Evolutionary conservation across 1,140 invertebrate genomes (phyloP), one percentile per base, ranked within the genome.

Genomic region (Bicyclus anynana): DNA sequence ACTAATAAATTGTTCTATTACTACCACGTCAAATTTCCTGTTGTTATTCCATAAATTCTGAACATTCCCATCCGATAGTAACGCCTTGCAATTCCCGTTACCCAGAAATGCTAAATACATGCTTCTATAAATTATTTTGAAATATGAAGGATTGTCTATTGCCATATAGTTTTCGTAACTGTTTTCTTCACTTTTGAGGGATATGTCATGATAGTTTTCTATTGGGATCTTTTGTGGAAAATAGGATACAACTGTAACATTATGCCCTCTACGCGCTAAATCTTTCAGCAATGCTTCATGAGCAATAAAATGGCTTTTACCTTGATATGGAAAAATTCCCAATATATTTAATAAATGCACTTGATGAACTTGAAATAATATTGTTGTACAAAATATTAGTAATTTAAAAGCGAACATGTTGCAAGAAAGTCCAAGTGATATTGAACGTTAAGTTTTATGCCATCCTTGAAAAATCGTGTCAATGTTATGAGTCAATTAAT

Each of bases 261-360:
- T 89, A 65, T 96, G 94, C 5, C 94, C 94, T 49, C 90, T 89
- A n/a, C 77, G 80, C 0, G 90, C 91, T 38, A 96, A 69, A 53
- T 91, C 92, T 17, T 90, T 74, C 40, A 95, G 74, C 7, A 95
- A 84, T 0, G 92, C 91, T 48, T 91, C 81, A 63, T 94, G 93
- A 6, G 93, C 92, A 27, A 91, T 90, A 59, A 93, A 94, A 67
- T 96, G 95, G 72, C 94, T 95, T 66, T 92, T 92, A 0, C 93
- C 93, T 0, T 89, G 87, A 77, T 93, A 91, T 1, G 92, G 91
- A 64, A 95, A 92, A 5, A 94, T 62, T 0, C 89, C 93, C n/a
- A 95, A 74, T 48, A 95, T 93, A 26, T 87, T 33, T 1, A 33
- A 33, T 12, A 12, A 33, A n/a, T 33, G 10, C 29, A 33, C 29